A percentile compares a stretch with the other conserved stretches of the same genome.
phyloP scores from a whole-genome alignment of 2,888 invertebrate genomes.

The Drosophila testacea region DNA sequence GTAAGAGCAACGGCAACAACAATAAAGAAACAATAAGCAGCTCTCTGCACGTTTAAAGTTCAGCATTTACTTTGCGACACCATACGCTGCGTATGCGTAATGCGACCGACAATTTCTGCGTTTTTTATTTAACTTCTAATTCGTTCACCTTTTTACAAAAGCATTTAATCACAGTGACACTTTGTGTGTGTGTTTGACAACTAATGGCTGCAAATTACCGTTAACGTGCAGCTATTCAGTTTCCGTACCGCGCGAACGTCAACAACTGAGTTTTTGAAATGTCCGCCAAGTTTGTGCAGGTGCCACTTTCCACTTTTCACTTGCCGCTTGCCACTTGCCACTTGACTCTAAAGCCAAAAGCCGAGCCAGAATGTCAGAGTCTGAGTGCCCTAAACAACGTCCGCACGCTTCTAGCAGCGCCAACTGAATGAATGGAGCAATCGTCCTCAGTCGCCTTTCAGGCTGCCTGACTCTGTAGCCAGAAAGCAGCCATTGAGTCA shows the following conservation, averaged over 20 bases:
- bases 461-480: constrained; percentile 60
- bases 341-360: constrained; percentile 69
- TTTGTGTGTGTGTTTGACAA: constrained; percentile 13
- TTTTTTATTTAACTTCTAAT: constrained; percentile 32
- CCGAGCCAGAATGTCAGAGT: constrained; percentile 45
- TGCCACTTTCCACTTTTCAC: constrained; percentile 51
- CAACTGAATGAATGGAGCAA: constrained; percentile 79
- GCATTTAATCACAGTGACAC: constrained; percentile 64
- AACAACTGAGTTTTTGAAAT: constrained; percentile 43
- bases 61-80: constrained; percentile 34
- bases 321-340: constrained; percentile 60
- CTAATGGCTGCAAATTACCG: constrained; percentile 81
- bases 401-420: constrained; percentile 78
- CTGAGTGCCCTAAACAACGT: constrained; percentile 72
- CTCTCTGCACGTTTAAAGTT: constrained; percentile 59
- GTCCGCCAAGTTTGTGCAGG: constrained; percentile 49
- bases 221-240: constrained; percentile 59
- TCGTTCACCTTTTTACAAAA: constrained; percentile 45
- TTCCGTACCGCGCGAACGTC: constrained; percentile 38
- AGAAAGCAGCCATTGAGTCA: constrained; percentile 47
- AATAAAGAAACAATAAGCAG: constrained; percentile 54
- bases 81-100: constrained; percentile 75
- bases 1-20: background rate
- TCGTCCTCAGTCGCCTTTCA: constrained; percentile 65
- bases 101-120: constrained; percentile 23